These are phyloP conservation scores for Notolepis coatsorum DNA, from an alignment of 2,797 vertebrate species.

Conservation along the genomic window DNA sequence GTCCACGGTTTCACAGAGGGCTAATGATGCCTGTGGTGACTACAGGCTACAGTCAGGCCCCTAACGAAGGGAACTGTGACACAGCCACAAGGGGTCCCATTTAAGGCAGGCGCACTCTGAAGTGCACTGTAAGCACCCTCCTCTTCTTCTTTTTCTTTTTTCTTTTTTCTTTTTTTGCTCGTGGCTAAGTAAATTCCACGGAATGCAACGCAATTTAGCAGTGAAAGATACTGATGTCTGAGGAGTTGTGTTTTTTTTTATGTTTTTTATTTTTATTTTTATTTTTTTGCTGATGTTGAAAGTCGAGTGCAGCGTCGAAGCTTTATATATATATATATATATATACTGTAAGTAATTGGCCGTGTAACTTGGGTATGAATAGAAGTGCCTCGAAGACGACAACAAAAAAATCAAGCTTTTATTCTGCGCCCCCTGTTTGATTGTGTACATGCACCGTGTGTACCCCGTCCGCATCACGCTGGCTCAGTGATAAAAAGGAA, in stretches of 20 bases:
- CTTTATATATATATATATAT: constrained; percentile 18
- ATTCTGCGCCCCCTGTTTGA: neutral
- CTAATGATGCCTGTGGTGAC: constrained; percentile 87
- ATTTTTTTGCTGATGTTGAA: constrained; percentile 59
- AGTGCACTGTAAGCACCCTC: constrained; percentile 85
- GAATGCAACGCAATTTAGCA: constrained; percentile 72
- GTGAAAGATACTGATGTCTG: constrained; percentile 68
- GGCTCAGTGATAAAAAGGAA: constrained; percentile 67
- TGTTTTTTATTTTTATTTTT: too few relatives aligned
- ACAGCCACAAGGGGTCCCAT: constrained; percentile 86
- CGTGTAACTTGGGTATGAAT: constrained; percentile 50
- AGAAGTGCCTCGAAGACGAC: constrained; percentile 48
- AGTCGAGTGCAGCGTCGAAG: constrained; percentile 74
- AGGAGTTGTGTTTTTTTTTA: constrained; percentile 38
- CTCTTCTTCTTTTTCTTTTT: constrained; percentile 43
- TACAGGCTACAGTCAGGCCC: constrained; percentile 84
- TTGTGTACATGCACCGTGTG: constrained; percentile 33
- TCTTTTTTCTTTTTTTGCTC: constrained; percentile 55
- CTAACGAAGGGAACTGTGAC: constrained; percentile 88
- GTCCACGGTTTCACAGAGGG: constrained; percentile 83
- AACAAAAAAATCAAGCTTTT: constrained; percentile 54
- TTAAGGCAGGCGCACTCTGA: constrained; percentile 81
- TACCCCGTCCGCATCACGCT: constrained; percentile 50
- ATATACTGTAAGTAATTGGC: constrained; percentile 70
- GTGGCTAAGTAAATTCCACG: constrained; percentile 79